A percentile compares a stretch with the other conserved stretches of the same genome.
These are phyloP conservation scores for Zaprionus ghesquierei DNA, from an alignment of 1,140 invertebrate species.

Conservation along the genomic window DNA sequence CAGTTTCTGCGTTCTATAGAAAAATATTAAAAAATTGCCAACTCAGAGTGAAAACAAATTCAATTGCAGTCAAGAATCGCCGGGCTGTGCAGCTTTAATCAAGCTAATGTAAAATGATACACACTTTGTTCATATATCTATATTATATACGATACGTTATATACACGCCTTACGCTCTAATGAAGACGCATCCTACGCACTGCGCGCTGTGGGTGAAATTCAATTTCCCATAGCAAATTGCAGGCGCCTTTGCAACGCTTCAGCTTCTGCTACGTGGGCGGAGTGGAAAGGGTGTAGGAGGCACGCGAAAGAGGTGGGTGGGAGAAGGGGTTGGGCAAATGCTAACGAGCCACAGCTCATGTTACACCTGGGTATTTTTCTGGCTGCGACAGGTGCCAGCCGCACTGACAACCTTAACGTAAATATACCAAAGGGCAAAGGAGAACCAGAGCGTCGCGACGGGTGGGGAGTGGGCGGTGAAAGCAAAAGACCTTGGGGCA, in stretches of 20 bases:
- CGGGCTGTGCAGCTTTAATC: background rate
- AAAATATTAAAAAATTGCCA: background rate
- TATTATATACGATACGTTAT: background rate
- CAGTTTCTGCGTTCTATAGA: background rate
- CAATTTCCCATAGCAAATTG: slow-evolving; percentile 48
- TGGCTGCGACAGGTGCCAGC: slow-evolving; percentile 20
- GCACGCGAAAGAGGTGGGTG: background rate
- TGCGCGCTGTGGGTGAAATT: slow-evolving; percentile 26
- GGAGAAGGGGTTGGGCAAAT: background rate
- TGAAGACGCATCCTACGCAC: slow-evolving; percentile 8
- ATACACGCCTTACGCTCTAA: slow-evolving; percentile 1
- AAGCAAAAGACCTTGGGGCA: background rate
- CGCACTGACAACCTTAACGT: slow-evolving; percentile 34
- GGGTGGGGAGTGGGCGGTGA: background rate
- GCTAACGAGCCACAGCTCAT: slow-evolving; percentile 53
- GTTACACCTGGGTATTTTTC: slow-evolving; percentile 36
- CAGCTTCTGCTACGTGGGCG: background rate
- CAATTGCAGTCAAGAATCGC: background rate
- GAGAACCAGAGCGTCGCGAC: too few relatives aligned
- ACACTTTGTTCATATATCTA: background rate
- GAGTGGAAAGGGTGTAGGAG: background rate
- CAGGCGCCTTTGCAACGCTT: slow-evolving; percentile 11
- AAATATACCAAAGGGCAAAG: slow-evolving; percentile 13
- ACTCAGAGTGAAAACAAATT: background rate
- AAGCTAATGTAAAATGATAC: slow-evolving; percentile 9